Evolutionary conservation across 1,140 invertebrate species (phyloP), one percentile per base, ranked within the genome.

Genomic region (Archivesica marissinica): DNA sequence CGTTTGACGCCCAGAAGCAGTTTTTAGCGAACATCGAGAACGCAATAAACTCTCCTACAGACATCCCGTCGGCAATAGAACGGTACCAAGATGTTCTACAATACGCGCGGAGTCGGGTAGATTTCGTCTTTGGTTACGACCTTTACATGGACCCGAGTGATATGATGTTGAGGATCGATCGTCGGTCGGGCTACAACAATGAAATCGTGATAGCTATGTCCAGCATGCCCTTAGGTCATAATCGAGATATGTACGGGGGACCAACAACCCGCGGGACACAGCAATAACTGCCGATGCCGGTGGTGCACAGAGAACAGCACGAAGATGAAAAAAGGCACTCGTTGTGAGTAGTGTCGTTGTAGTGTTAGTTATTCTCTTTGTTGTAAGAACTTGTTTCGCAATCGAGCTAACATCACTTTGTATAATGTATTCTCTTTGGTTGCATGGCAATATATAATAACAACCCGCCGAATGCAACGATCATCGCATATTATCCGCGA

Each of bases 81-180:
- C 56, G 66, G 15, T 82, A 82, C 50, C 61, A 82, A 39, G 38
- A 74, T 7, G n/a, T 61, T 25, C 56, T 82, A 20, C 61, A 50
- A 25, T 66, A 61, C 33, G 44, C n/a, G n/a, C 56, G 39, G 25
- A 44, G 47, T 38, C 25, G 28, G 41, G 11, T 66, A 11, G n/a
- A 72, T 41, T 13, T 35, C 25, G 68, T 70, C 35, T 25, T 82
- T 28, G 77, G 64, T 52, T 52, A 38, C 9, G 78, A 50, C 4
- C 33, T 86, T 11, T 82, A 82, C 70, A 74, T 82, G 66, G 52
- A 50, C 23, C 85, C 52, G 41, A 75, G 66, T 59, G 68, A 86
- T 35, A 82, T 75, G 52, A 17, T 64, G 17, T 78, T 86, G 20
- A 50, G 47, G 15, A 66, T 86, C 28, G 35, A 68, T 68, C 59